Conservation (phyloP, 1,140 invertebrate genomes). For the Hypothenemus hampei region DNA sequence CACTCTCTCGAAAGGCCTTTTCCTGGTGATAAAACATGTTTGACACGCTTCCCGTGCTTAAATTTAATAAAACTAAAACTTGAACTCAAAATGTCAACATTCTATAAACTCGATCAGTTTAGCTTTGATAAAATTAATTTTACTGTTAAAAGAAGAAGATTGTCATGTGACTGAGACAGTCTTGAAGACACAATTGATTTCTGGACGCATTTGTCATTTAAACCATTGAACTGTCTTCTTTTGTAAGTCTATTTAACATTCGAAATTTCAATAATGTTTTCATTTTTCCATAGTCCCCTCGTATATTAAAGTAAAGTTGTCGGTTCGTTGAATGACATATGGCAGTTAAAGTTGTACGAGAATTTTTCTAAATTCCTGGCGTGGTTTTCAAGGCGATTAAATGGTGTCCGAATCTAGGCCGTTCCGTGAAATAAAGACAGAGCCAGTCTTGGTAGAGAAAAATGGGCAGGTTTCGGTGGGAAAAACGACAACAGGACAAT, state of each 20-base stretch:
- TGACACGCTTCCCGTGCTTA: neutral
- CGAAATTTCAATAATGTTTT: neutral
- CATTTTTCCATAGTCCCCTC: too few relatives aligned
- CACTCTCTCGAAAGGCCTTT: too few relatives aligned
- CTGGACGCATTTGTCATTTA: neutral
- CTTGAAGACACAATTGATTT: neutral
- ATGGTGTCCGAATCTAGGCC: constrained; percentile 1
- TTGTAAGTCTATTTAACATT: neutral
- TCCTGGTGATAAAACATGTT: neutral
- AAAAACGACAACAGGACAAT: constrained; percentile 11
- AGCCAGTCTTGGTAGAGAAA: too few relatives aligned
- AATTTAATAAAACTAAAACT: neutral
- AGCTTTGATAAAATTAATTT: too few relatives aligned
- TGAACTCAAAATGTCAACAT: neutral
- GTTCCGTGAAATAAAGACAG: constrained; percentile 13
- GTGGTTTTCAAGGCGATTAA: constrained; percentile 16
- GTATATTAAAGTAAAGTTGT: neutral
- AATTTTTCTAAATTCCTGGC: constrained; percentile 17
- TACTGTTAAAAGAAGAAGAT: neutral
- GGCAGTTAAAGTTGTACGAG: too few relatives aligned
- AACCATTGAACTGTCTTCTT: neutral
- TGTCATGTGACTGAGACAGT: neutral
- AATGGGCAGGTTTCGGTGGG: constrained; percentile 8
- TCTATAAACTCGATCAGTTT: too few relatives aligned
- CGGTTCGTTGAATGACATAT: constrained; percentile 11